Base-by-base conservation (phyloP, 2,888 invertebrate genomes). In the Cactoblastis cactorum region DNA sequence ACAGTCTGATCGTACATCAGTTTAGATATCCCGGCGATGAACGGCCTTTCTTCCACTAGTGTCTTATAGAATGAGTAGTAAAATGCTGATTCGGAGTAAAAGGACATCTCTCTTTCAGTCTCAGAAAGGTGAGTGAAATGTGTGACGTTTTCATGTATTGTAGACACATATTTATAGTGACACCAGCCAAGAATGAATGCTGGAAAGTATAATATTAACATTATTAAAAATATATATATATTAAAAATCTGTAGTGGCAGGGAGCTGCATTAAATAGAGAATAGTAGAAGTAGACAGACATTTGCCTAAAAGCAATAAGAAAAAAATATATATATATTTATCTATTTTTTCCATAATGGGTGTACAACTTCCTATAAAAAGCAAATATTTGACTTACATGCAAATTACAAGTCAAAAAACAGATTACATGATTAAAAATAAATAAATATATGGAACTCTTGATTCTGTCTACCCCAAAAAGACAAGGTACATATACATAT, bases 1-100 rank as follows among this genome's bases (percentile, higher is more conserved):
- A 97, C 96, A 17, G 93, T 79, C 61, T 94, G 93, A 67, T 97
- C 95, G 55, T 93, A 91, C 74, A 93, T 92, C 0, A 95, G 69
- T 57, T 91, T 90, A 0, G 91, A 72, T 45, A 95, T 83, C 0
- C 95, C 96, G 0, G 67, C 91, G 73, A 66, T 79, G 59, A 76
- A 95, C 81, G 64, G 92, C 77, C 14, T 91, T 83, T 54, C 95
- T 90, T 94, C 93, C 0, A 94, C 92, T 43, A 97, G 84, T 0
- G 93, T 94, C 72, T 97, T 97, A 79, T 94, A 97, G 76, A 95
- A 97, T 0, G 95, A 96, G 75, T 95, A 97, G 73, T 97, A 97
- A 65, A 97, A 92, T 0, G 96, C 97, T 94, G 96, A 95, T 83
- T 97, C 97, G 1, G 96, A 95, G 1, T 95, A 89, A 50, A 97